phyloP scores from a whole-genome alignment of 2,888 invertebrate species.

The Drosophila gaucha region DNA sequence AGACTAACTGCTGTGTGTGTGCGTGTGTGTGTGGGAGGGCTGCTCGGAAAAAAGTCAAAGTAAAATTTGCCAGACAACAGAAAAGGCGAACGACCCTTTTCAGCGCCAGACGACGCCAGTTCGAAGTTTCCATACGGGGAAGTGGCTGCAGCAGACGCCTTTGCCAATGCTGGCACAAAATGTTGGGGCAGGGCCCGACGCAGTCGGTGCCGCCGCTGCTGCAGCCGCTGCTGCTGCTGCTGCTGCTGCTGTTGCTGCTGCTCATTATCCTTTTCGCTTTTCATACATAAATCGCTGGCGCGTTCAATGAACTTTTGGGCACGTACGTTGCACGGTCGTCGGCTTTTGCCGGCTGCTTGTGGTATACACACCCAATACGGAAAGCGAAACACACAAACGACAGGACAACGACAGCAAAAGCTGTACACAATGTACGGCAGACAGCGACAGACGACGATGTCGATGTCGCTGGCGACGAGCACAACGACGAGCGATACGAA shows the following conservation, averaged over 20 bases:
- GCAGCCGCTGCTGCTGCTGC: constrained; percentile 17
- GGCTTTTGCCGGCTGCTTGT: constrained; percentile 67
- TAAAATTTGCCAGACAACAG: constrained; percentile 77
- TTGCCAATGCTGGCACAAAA: constrained; percentile 42
- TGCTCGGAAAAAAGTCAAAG: constrained; percentile 67
- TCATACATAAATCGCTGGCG: constrained; percentile 80
- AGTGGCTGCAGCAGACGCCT: constrained; percentile 22
- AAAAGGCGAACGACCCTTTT: constrained; percentile 82
- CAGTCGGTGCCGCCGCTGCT: constrained; percentile 33
- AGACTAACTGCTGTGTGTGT: constrained; percentile 16
- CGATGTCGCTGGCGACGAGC: constrained; percentile 11
- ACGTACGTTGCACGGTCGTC: constrained; percentile 79
- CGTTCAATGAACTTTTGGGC: constrained; percentile 76
- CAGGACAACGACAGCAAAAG: constrained; percentile 67
- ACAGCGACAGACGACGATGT: constrained; percentile 19
- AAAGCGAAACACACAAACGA: constrained; percentile 82
- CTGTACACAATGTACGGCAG: constrained; percentile 40
- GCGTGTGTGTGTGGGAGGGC: constrained; percentile 6
- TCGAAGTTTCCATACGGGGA: constrained; percentile 19
- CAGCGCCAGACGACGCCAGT: constrained; percentile 73
- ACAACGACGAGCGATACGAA: constrained; percentile 46
- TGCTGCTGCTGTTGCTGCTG: constrained; percentile 46
- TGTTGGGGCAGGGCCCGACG: constrained; percentile 72
- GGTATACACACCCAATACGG: constrained; percentile 83
- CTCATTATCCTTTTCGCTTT: constrained; percentile 83